Base-by-base conservation (phyloP, 2,797 vertebrate species). In the Sebastes nivosus region DNA sequence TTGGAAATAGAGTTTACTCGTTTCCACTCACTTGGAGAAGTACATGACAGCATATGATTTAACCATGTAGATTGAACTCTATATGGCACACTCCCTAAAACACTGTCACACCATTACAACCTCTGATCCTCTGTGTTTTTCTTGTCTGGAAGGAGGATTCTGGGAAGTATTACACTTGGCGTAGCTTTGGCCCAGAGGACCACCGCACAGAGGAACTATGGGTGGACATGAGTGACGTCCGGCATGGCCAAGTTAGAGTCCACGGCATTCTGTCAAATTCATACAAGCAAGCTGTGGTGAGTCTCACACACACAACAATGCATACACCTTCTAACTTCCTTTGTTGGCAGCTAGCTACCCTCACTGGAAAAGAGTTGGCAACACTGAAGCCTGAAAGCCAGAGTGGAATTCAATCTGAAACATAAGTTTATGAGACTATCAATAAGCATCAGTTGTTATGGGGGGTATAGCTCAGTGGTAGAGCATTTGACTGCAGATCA, bases 201-300 rank as follows among this genome's bases (percentile, higher is more conserved):
- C 86, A 85, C 2, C 95, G 42, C 4, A 88, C 92, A 34, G 54
- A 75, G 74, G 94, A 96, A 27, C 92, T 97, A 5, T 98, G 97
- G 97, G 93, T 97, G 3, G 95, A 98, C 36, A 86, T 98, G 95
- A 93, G 81, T 0, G 82, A 93, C 4, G 92, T 93, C 79, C 95
- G 95, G 76, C 89, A 92, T 55, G 96, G 94, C 81, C 96, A 97
- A 78, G 97, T 95, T 38, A 95, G 95, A 91, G 93, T 97, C 72
- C 97, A 98, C 1, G 95, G 95, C n/a, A 96, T 97, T 83, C 95
- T 98, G 34, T 98, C 97, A 86, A 98, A 96, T 81, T 95, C 96
- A 3, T 97, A 98, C 93, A 95, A 96, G 4, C 97, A 98, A 87
- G 97, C 97, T 71, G 97, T 96, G 87, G 97, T 98, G 92, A 97